phyloP scores from a whole-genome alignment of 2,113 vertebrate species.

The Mormyrus iriodes region DNA sequence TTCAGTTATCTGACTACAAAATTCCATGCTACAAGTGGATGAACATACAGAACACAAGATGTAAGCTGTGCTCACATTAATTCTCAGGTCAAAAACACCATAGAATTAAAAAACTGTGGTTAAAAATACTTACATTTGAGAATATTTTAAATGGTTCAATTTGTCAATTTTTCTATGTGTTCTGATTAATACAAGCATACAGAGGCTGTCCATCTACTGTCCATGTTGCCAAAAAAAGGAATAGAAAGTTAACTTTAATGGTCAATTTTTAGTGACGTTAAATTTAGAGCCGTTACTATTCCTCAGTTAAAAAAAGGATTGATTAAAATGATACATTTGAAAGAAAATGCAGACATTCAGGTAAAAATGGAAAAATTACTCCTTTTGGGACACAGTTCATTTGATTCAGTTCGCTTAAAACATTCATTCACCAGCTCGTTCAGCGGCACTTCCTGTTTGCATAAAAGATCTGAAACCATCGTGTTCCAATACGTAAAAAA shows the following conservation, averaged over 20 bases:
- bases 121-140: background rate
- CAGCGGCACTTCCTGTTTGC: background rate
- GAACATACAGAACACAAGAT: background rate
- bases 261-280: background rate
- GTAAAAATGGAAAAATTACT: background rate
- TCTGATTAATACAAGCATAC: background rate
- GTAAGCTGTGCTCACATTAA: background rate
- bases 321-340: no score
- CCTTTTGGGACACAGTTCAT: background rate
- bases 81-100: background rate
- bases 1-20: background rate
- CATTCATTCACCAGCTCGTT: background rate
- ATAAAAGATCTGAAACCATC: background rate
- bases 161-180: background rate
- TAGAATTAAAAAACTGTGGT: background rate
- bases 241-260: background rate
- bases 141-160: background rate
- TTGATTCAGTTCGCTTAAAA: background rate
- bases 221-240: background rate
- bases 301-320: background rate
- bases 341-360: background rate
- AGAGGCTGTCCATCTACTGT: background rate
- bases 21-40: background rate
- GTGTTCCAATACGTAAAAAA: background rate
- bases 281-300: background rate